Conservation (phyloP, 1,140 invertebrate species). For the Euschistus heros region DNA sequence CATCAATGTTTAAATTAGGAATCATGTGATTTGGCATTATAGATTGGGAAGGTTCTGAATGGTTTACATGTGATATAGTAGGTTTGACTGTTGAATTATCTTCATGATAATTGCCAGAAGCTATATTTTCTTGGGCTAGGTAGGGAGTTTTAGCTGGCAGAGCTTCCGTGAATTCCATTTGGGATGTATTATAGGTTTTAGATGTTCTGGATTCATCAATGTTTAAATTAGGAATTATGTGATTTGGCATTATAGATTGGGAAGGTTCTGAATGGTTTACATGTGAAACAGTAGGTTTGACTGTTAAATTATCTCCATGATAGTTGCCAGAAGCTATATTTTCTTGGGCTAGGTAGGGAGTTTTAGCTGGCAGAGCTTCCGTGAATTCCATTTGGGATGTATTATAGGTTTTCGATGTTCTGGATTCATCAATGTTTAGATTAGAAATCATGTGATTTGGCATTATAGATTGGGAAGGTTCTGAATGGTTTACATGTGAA, state of each 20-base stretch:
- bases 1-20: too few species aligned
- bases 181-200: background rate
- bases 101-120: too few species aligned
- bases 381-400: background rate
- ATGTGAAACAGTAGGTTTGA: too few species aligned
- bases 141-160: too few species aligned
- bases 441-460: background rate
- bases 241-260: background rate
- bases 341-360: background rate
- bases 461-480: background rate
- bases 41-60: too few species aligned
- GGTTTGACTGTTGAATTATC: too few species aligned
- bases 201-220: background rate
- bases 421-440: background rate
- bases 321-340: background rate
- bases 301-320: background rate
- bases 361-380: background rate
- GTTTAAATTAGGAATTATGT: background rate
- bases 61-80: too few species aligned
- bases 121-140: too few species aligned
- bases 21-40: too few species aligned
- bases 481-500: too few species aligned
- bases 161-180: constrained; percentile 1
- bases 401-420: background rate
- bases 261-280: too few species aligned